Base-by-base conservation (phyloP, 2,888 invertebrate genomes). In the Tridacna gigas region DNA sequence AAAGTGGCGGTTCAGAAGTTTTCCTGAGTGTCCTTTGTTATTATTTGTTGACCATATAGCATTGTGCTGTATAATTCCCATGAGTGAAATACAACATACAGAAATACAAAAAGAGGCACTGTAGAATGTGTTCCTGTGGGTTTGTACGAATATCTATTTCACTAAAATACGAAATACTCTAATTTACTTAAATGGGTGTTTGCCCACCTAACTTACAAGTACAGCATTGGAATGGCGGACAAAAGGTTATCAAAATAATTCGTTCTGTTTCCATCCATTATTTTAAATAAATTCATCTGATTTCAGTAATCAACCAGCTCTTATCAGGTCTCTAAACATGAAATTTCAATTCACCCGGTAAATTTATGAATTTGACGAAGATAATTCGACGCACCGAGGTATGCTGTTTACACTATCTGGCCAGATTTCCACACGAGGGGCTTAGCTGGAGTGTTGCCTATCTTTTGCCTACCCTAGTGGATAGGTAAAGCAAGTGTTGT, bases 381-480 rank as follows among this genome's bases (percentile, higher is more conserved):
- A 78, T 78, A 74, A 83, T 73, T 82, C 80, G 77, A 69, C 74
- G 60, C 77, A 78, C 85, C 45, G 45, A 81, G 87, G 85, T 88
- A 88, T 85, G 85, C 77, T 88, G 87, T 85, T 85, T 88, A 88
- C 87, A 82, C 84, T 80, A 28, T 69, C 65, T 61, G 78, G 73
- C 76, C 75, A 77, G 74, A 82, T 74, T 85, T 85, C 85, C 79
- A 85, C 87, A 82, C 87, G 82, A 83, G 66, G 76, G 83, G 83
- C 80, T 88, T 88, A 83, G n/a, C 51, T 69, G 48, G 74, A 88
- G 87, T 83, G 77, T 45, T 48, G 65, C 51, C 67, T 82, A 84
- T 87, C 86, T 80, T 74, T 81, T 22, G 60, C 74, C 77, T 87
- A 80, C 60, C 80, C 61, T 79, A 63, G 56, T 65, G 25, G 60